phyloP scores from a whole-genome alignment of 2,797 vertebrate genomes.

The Diplodus sargus region DNA sequence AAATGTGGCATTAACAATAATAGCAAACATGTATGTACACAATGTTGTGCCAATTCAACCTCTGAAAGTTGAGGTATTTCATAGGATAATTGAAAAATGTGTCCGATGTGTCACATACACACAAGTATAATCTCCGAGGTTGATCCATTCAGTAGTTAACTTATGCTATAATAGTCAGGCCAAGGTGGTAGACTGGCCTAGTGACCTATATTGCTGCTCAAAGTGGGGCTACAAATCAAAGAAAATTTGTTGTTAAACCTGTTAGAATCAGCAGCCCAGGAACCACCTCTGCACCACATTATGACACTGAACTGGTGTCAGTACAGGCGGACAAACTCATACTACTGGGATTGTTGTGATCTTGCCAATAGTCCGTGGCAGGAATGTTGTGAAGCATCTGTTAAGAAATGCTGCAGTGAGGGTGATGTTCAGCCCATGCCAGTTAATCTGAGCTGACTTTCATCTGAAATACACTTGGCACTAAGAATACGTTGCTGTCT shows the following conservation, averaged over 20 bases:
- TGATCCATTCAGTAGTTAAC: background rate
- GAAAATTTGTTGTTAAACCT: background rate
- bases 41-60: too few species aligned
- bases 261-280: background rate
- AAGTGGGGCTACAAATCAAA: background rate
- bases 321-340: too few species aligned
- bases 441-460: conserved; percentile 30
- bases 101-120: too few species aligned
- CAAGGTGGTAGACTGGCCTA: background rate
- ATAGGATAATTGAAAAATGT: too few species aligned
- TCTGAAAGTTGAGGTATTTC: too few species aligned
- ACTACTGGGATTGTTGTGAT: too few species aligned
- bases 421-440: background rate
- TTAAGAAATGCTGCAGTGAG: conserved; percentile 14
- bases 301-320: too few species aligned
- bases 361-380: background rate
- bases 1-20: background rate
- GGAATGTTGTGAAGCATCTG: conserved; percentile 35
- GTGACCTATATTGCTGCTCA: background rate
- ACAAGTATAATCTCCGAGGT: too few species aligned
- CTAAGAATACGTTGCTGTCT: conserved; percentile 11
- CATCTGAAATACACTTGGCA: conserved; percentile 26
- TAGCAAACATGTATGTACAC: too few species aligned
- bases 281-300: background rate
- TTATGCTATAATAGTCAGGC: background rate